Conservation (phyloP, 2,797 vertebrate species). For the Crocidura indochinensis region DNA sequence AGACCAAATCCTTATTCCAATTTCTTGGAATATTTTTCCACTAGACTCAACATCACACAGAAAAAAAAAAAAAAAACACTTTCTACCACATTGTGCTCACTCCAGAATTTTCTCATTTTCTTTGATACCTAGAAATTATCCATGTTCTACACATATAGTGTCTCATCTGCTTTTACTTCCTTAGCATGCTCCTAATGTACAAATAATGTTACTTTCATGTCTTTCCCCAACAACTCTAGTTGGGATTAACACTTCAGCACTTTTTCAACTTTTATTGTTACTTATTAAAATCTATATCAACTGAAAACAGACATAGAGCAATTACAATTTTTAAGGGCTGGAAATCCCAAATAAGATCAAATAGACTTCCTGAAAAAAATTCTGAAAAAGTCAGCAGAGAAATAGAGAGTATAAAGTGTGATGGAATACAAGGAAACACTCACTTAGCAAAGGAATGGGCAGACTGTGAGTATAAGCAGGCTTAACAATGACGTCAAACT, state of each 20-base stretch:
- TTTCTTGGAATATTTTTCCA: background rate
- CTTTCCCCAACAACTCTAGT: background rate
- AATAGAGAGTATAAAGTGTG: background rate
- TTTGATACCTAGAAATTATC: background rate
- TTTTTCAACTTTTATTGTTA: background rate
- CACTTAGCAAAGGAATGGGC: background rate
- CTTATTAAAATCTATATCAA: background rate
- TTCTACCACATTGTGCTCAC: background rate
- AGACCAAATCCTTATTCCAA: background rate
- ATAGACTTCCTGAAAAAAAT: background rate
- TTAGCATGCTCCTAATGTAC: background rate
- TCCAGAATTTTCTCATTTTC: background rate
- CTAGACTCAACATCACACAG: background rate
- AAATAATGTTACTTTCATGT: background rate
- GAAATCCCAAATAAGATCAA: background rate
- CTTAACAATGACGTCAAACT: slow-evolving; percentile 5
- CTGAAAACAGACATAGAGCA: background rate
- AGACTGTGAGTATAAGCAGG: background rate
- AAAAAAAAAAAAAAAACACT: background rate
- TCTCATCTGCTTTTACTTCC: background rate
- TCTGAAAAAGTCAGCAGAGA: background rate
- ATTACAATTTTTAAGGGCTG: background rate
- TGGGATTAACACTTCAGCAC: background rate
- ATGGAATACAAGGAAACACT: background rate
- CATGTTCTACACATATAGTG: background rate